A percentile compares a stretch with the other conserved stretches of the same genome.
Evolutionary conservation across 2,797 vertebrate genomes (phyloP).

Genomic region (Anisognathus igniventris): DNA sequence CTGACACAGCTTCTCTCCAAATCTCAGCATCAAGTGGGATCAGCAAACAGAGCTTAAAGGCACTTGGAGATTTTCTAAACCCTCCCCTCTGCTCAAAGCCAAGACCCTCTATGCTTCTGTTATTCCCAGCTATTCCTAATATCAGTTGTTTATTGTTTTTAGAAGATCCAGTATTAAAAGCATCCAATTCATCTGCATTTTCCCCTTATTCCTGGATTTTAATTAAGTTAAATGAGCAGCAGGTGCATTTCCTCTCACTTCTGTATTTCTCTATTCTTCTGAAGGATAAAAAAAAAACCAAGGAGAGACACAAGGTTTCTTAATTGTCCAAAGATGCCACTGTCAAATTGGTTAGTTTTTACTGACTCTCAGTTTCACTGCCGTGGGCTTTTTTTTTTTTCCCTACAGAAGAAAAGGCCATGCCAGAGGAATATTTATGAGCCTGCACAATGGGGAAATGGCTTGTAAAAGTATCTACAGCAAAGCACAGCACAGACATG

Average conservation of each 20-base stretch:
- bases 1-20: neutral
- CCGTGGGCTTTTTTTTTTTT: neutral
- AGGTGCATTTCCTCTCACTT: neutral
- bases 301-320: neutral
- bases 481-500: neutral
- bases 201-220: neutral
- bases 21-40: neutral
- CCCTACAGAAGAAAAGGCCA: constrained; percentile 1
- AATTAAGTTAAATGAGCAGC: constrained; percentile 1
- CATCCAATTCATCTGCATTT: neutral
- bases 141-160: neutral
- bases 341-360: constrained; percentile 46
- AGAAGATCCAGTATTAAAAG: neutral
- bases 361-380: constrained; percentile 25
- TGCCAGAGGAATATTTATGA: constrained; percentile 59
- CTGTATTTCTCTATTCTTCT: neutral
- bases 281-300: neutral
- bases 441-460: constrained; percentile 57
- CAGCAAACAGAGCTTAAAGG: neutral
- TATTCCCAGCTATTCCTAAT: neutral
- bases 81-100: neutral
- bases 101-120: neutral
- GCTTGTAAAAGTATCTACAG: constrained; percentile 52
- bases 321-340: constrained; percentile 32
- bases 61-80: neutral